Evolutionary conservation across 2,113 vertebrate genomes (phyloP).

Genomic region (Sterrhoptilus dennistouni): DNA sequence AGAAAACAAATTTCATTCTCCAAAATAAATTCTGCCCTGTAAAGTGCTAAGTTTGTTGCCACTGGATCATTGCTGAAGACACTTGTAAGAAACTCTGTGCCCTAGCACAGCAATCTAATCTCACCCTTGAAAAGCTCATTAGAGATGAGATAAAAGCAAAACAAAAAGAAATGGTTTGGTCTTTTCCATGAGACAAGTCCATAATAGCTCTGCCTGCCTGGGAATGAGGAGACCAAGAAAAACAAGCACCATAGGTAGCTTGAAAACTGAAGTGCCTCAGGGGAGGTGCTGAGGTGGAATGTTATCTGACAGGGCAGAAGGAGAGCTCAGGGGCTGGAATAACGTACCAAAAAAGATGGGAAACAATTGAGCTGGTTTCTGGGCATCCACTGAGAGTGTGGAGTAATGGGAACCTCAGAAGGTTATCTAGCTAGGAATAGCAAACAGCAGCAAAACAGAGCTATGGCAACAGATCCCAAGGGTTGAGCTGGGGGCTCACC

Average conservation of each 20-base stretch:
- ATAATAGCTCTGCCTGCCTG: background rate
- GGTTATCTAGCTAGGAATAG: constrained; percentile 12
- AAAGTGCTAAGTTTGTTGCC: background rate
- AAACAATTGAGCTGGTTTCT: constrained; percentile 37
- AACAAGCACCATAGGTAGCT: constrained; percentile 44
- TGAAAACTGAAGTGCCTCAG: constrained; percentile 2
- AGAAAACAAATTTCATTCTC: background rate
- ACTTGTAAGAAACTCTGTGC: background rate
- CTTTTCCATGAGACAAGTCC: background rate
- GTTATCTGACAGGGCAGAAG: constrained; percentile 1
- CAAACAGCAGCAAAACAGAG: constrained; percentile 54
- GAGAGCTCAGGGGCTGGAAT: background rate
- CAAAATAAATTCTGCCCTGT: background rate
- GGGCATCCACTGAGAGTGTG: background rate
- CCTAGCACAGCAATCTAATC: background rate
- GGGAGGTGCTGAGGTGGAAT: constrained; percentile 11
- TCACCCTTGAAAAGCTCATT: background rate
- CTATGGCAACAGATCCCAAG: constrained; percentile 27
- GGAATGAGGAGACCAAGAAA: constrained; percentile 14
- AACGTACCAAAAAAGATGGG: background rate
- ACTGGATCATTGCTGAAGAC: background rate
- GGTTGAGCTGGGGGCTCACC: background rate
- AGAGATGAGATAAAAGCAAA: background rate
- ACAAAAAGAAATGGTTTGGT: background rate
- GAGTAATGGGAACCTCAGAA: constrained; percentile 49